Conservation (phyloP, 2,113 vertebrate species). For the Peucedramus taeniatus region DNA sequence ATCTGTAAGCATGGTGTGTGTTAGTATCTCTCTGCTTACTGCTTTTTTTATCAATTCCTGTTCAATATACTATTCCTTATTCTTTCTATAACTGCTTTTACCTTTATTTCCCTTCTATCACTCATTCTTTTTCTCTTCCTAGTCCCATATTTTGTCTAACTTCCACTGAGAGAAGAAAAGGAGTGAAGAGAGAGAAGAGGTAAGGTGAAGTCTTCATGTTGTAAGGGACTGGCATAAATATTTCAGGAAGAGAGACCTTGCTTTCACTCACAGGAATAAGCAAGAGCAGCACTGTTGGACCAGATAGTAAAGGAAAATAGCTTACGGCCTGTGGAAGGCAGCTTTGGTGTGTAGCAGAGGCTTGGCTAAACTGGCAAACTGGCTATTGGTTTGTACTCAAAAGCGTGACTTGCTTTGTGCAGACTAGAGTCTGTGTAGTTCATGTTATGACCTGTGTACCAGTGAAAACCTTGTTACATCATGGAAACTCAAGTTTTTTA, state of each 20-base stretch:
- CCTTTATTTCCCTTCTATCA: background rate
- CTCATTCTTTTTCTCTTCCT: conserved; percentile 45
- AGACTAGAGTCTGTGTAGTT: background rate
- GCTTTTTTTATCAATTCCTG: background rate
- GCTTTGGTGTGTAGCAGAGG: background rate
- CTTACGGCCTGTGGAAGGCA: background rate
- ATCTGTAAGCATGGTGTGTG: background rate
- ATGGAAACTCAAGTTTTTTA: background rate
- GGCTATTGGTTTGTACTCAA: background rate
- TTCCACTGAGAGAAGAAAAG: conserved; percentile 52
- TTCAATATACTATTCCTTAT: background rate
- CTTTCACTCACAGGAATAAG: background rate
- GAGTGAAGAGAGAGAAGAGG: conserved; percentile 56
- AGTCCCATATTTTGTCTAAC: conserved; percentile 52
- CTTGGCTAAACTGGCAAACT: background rate
- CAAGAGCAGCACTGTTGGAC: background rate
- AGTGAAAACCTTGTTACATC: background rate
- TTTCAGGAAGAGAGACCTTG: background rate
- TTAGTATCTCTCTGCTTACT: background rate
- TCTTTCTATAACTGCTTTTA: background rate
- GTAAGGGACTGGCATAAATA: background rate
- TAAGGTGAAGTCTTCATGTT: conserved; percentile 4
- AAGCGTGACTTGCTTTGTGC: background rate
- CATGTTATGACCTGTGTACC: background rate
- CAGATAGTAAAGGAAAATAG: background rate